These are phyloP conservation scores for Lithodes maja DNA, from an alignment of 2,888 invertebrate species.

Conservation along the genomic window DNA sequence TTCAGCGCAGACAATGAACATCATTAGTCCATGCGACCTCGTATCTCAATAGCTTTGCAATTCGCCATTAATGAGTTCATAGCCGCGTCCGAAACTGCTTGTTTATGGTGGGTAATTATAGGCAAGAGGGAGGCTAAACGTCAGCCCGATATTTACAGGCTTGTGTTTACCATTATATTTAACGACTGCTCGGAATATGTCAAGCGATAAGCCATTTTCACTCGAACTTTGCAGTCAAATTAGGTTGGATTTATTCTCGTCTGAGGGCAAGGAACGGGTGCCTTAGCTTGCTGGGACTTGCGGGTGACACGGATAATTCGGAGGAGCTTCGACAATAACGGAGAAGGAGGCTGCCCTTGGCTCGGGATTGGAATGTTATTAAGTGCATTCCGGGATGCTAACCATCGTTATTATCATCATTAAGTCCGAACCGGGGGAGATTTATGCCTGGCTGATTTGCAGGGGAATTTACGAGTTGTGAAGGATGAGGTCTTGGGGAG, in stretches of 20 bases:
- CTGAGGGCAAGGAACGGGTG: background rate
- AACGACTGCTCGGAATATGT: constrained; percentile 65
- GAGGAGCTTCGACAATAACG: background rate
- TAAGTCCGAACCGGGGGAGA: too few relatives aligned
- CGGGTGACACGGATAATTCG: constrained; percentile 38
- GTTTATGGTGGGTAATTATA: constrained; percentile 65
- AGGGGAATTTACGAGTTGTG: background rate
- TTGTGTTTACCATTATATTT: constrained; percentile 65
- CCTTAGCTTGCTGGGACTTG: constrained; percentile 28
- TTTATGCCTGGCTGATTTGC: too few relatives aligned
- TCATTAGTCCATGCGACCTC: constrained; percentile 67
- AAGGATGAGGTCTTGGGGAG: constrained; percentile 32
- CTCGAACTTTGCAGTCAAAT: constrained; percentile 60
- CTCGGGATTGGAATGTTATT: too few relatives aligned
- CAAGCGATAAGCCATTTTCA: constrained; percentile 66
- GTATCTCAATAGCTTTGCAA: constrained; percentile 66
- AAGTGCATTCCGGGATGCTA: too few relatives aligned
- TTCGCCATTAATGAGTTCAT: constrained; percentile 67
- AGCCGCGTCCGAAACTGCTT: constrained; percentile 65
- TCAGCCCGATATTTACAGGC: constrained; percentile 65
- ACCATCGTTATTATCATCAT: too few relatives aligned
- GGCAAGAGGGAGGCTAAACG: constrained; percentile 59
- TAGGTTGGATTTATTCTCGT: constrained; percentile 56
- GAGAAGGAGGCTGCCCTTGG: background rate
- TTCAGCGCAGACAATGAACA: constrained; percentile 67